Base-by-base conservation (phyloP, 2,113 vertebrate genomes). In the Epinephelus lanceolatus region DNA sequence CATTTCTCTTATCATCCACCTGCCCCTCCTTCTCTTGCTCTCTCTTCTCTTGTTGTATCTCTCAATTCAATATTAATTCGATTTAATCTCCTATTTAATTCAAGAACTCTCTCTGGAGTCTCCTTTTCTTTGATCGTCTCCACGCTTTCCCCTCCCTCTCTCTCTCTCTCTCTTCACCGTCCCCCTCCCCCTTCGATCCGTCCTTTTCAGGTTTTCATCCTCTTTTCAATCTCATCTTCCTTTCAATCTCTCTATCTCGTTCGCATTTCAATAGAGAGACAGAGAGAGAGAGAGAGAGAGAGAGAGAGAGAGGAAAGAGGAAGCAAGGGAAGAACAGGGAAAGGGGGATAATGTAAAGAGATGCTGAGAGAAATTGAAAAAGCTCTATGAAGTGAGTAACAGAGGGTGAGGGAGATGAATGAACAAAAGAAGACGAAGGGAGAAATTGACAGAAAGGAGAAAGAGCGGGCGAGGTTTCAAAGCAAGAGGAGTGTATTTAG, bases 71-170 rank as follows among this genome's bases (percentile, higher is more conserved):
- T 90, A 85, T 89, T 90, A 92, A 93, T 92, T 92, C 13, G n/a
- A 90, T 93, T 91, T 90, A 92, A 94, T 91, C 86, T 88, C 76
- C 88, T 81, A 87, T 92, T 91, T 92, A 92, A 92, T 92, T 91
- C 85, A 89, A 81, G 80, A 86, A 88, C 66, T 86, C 84, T 89
- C 91, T 90, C 80, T 73, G 62, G 91, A 89, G 84, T 90, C 82
- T 88, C 75, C 76, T 90, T 86, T 91, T 70, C 88, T 93, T 90
- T 90, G 92, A 93, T 94, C 76, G 6, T 71, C 79, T 85, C 30
- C 59, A 18, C 45, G 59, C 81, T 69, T 80, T 71, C 72, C 66
- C 78, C 71, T 61, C 75, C 79, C 73, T 74, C 80, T 61, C 57
- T 66, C n/a, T n/a, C n/a, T n/a, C n/a, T n/a, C n/a, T n/a, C n/a